These are phyloP conservation scores for Myocastor coypus DNA, from an alignment of 2,113 vertebrate species.

Conservation along the genomic window DNA sequence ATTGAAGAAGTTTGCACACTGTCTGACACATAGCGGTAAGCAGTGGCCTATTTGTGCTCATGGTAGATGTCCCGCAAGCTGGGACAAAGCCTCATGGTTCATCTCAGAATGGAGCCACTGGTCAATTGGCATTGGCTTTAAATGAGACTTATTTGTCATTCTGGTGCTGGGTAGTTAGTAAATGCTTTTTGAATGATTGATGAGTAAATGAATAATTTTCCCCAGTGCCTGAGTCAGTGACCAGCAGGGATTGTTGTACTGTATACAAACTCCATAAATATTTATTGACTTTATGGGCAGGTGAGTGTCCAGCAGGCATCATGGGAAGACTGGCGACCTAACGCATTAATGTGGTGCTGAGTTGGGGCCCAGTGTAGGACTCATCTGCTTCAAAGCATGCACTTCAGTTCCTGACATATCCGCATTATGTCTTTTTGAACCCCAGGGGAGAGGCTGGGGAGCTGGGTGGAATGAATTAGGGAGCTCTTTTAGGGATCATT, in stretches of 20 bases:
- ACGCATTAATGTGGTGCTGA: background rate
- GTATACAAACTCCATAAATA: background rate
- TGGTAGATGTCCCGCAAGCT: background rate
- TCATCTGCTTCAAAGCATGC: background rate
- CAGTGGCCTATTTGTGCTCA: background rate
- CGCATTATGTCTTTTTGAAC: background rate
- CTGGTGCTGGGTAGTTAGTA: background rate
- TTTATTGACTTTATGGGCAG: background rate
- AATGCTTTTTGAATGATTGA: background rate
- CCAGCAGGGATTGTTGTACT: background rate
- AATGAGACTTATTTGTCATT: background rate
- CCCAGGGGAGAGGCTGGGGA: background rate
- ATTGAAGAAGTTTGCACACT: background rate
- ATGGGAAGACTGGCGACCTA: background rate
- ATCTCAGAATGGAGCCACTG: background rate
- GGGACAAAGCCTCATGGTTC: too few relatives aligned
- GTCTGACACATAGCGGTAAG: background rate
- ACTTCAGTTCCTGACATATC: background rate
- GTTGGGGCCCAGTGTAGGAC: background rate
- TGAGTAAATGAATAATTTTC: background rate
- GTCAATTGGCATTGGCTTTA: background rate
- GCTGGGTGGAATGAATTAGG: background rate
- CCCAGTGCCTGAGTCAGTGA: conserved; percentile 33
- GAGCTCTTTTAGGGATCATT: background rate
- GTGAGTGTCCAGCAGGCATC: background rate